Base-by-base conservation (phyloP, 1,140 invertebrate species). In the Papilio xuthus region DNA sequence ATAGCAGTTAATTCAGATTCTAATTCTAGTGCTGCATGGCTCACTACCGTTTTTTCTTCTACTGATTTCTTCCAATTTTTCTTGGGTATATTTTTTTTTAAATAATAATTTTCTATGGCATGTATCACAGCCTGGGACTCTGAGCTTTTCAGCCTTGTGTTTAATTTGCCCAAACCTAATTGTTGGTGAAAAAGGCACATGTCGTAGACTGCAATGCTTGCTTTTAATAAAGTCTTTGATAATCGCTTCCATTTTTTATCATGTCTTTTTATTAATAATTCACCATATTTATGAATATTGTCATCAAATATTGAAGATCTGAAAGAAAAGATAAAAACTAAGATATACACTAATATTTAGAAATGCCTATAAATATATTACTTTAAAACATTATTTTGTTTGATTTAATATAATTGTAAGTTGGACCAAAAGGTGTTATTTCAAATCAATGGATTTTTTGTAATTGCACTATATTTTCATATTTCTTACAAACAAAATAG, bases 271-370 rank as follows among this genome's bases (percentile, higher is more conserved):
- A 92, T 74, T 12, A 85, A 73, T 41, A 93, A 20, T 12, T 93
- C 90, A 7, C 92, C 92, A 84, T 88, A 93, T 82, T 92, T 91
- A 74, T 93, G 92, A n/a, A 89, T 86, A 56, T 91, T 92, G 28
- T 89, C 82, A 69, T 92, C 87, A 70, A 93, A 93, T 37, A 92
- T 87, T 26, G 92, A 88, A n/a, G 81, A 81, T 80, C 91, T 93
- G 81, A 67, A 86, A 84, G 28, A 78, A 81, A 53, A 47, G 32
- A 56, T 60, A 26, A 67, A 47, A 44, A 44, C 32, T 67, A 60
- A 42, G 23, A 63, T 74, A 71, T 13, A 63, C 50, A 37, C 4
- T 37, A 37, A 37, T 7, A 37, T 37, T 37, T 37, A n/a, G n/a
- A n/a, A n/a, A n/a, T n/a, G n/a, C n/a, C n/a, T n/a, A n/a, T n/a